These are phyloP conservation scores for Pelodytes ibericus DNA, from an alignment of 2,797 vertebrate genomes.

Conservation along the genomic window DNA sequence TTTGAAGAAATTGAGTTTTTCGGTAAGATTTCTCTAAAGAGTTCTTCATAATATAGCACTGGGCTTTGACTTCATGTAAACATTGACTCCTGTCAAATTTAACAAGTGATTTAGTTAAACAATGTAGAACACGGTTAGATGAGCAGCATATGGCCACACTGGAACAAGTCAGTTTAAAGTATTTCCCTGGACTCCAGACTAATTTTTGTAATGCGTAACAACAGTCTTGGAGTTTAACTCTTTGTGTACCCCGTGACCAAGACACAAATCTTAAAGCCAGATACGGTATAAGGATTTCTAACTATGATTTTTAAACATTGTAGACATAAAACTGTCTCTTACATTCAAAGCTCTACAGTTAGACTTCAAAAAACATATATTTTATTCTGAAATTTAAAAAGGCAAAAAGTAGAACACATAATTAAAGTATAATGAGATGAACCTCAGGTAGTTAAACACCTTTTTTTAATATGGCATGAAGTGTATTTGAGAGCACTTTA, in stretches of 20 bases:
- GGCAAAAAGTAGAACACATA: no score
- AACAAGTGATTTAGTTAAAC: conserved; percentile 52
- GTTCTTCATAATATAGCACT: conserved; percentile 42
- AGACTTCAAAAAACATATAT: no score
- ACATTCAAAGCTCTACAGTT: no score
- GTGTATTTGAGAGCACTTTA: no score
- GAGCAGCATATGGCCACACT: conserved; percentile 46
- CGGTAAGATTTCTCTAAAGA: conserved; percentile 42
- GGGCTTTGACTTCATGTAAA: conserved; percentile 53
- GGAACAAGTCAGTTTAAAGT: conserved; percentile 43
- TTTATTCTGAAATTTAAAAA: no score
- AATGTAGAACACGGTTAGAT: conserved; percentile 47
- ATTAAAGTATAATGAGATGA: no score
- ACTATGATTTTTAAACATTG: no score
- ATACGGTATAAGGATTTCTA: no score
- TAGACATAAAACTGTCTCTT: no score
- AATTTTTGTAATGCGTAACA: conserved; percentile 38
- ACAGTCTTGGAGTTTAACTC: conserved; percentile 16
- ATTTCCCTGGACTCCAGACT: conserved; percentile 36
- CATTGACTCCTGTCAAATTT: conserved; percentile 53
- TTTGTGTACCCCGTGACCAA: neutral
- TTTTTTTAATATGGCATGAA: no score
- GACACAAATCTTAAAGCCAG: no score
- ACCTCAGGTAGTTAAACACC: no score
- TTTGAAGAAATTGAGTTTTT: conserved; percentile 45